Evolutionary conservation across 2,797 vertebrate genomes (phyloP), one percentile per base, ranked within the genome.

Genomic region (Cynodonichthys magdalenae): DNA sequence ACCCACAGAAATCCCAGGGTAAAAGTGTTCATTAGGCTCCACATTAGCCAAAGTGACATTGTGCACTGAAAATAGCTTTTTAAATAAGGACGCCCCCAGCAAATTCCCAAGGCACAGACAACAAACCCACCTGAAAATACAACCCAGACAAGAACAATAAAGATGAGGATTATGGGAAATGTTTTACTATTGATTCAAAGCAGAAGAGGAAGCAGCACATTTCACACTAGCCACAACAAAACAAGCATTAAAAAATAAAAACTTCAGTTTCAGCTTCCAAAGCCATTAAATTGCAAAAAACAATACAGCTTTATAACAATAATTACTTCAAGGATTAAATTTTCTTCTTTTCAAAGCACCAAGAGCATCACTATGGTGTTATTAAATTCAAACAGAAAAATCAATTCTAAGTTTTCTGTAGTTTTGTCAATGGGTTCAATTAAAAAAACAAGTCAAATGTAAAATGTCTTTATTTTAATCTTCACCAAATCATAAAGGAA

Each of bases 111-210:
- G 48, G 29, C 69, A 74, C 63, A 36, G 67, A 69, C 73, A 77
- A 85, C 81, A 75, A 85, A 78, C 64, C 53, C 71, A 82, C 71
- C 79, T 86, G 78, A 83, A 83, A 81, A 82, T 77, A 79, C 76
- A 76, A 61, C 77, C 62, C 63, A 29, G 70, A 62, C 72, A 64
- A 78, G 63, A 80, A 77, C 79, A 86, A 82, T 80, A 85, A 65
- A 76, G 63, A 58, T 45, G 66, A 81, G 76, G 77, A 75, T 81
- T 71, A 66, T 65, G 57, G 66, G 50, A 69, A 78, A 66, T 15
- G 19, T 56, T 68, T 39, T 27, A 62, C 66, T 73, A 69, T 76
- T 64, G 68, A 87, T 74, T 83, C 61, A 69, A 72, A 81, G 80
- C 62, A 54, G 46, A 44, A 3, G 19, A 36, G 9, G 47, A 18